Evolutionary conservation across 1,140 invertebrate species (phyloP).

Genomic region (Drosophila eugracilis): DNA sequence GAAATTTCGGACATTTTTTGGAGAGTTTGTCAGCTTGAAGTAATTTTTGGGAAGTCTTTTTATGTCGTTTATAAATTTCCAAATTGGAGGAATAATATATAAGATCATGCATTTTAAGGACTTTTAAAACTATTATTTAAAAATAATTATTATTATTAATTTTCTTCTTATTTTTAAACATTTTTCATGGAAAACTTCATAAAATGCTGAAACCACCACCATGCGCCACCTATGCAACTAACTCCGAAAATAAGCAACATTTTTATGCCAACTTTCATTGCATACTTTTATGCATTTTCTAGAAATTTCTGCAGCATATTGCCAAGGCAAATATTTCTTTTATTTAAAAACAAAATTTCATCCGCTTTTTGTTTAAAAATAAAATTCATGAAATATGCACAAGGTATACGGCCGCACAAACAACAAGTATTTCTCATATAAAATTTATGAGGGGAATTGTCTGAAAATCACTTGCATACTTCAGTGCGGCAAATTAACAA

Average conservation of each 20-base stretch:
- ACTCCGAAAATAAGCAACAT: conserved; percentile 4
- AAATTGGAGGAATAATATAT: too few species aligned
- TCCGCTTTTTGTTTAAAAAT: conserved; percentile 7
- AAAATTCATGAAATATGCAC: conserved; percentile 10
- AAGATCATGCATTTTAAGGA: too few species aligned
- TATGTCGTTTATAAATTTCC: too few species aligned
- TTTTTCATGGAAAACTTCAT: background rate
- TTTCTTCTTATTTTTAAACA: background rate
- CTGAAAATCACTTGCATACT: conserved; percentile 36
- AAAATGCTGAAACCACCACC: background rate
- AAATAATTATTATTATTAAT: too few species aligned
- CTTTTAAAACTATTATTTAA: too few species aligned
- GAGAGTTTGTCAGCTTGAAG: background rate
- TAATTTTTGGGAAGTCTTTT: too few species aligned
- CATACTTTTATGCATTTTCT: conserved; percentile 32
- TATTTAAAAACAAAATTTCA: conserved; percentile 14
- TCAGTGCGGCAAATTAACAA: conserved; percentile 23
- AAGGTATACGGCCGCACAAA: background rate
- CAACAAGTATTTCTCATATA: conserved; percentile 15
- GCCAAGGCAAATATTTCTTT: conserved; percentile 1
- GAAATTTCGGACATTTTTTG: conserved; percentile 1
- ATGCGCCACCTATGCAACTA: conserved; percentile 35
- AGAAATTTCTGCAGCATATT: background rate
- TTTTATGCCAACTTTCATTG: conserved; percentile 26
- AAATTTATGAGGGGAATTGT: conserved; percentile 9